phyloP scores from a whole-genome alignment of 1,140 invertebrate genomes.

The Drusus annulatus region DNA sequence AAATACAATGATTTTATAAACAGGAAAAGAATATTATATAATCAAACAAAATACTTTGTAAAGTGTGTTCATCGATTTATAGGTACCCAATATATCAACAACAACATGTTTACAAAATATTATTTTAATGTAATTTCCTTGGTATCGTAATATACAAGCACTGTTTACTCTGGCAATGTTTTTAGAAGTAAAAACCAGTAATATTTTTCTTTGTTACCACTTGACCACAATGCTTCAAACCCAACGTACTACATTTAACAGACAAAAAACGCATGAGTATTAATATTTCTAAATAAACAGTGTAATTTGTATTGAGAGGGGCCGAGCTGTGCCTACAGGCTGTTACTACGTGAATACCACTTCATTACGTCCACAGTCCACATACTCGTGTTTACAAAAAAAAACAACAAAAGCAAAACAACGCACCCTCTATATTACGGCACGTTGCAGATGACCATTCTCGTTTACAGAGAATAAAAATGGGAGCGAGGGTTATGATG shows the following conservation, averaged over 20 bases:
- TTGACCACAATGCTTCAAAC: too few relatives aligned
- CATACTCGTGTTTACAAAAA: slow-evolving; percentile 17
- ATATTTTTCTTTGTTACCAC: too few relatives aligned
- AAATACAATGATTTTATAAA: too few relatives aligned
- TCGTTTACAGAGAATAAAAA: background rate
- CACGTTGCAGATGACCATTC: slow-evolving; percentile 11
- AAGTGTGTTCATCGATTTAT: too few relatives aligned
- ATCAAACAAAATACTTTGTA: too few relatives aligned
- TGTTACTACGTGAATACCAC: slow-evolving; percentile 31
- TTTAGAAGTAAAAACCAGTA: too few relatives aligned
- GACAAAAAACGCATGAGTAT: background rate
- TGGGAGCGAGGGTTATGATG: background rate
- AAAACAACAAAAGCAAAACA: slow-evolving; percentile 17
- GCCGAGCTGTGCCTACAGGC: slow-evolving; percentile 31
- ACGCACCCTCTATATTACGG: background rate
- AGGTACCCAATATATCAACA: too few relatives aligned
- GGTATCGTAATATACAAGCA: too few relatives aligned
- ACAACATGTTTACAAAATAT: too few relatives aligned
- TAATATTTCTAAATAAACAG: slow-evolving; percentile 33
- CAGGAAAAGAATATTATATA: too few relatives aligned
- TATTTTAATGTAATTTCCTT: too few relatives aligned
- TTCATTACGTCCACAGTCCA: slow-evolving; percentile 29
- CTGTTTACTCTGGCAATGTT: too few relatives aligned
- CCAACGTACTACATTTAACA: background rate
- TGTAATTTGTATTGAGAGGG: slow-evolving; percentile 34